These are phyloP conservation scores for Nebria salina DNA, from an alignment of 2,888 invertebrate species.

Conservation along the genomic window DNA sequence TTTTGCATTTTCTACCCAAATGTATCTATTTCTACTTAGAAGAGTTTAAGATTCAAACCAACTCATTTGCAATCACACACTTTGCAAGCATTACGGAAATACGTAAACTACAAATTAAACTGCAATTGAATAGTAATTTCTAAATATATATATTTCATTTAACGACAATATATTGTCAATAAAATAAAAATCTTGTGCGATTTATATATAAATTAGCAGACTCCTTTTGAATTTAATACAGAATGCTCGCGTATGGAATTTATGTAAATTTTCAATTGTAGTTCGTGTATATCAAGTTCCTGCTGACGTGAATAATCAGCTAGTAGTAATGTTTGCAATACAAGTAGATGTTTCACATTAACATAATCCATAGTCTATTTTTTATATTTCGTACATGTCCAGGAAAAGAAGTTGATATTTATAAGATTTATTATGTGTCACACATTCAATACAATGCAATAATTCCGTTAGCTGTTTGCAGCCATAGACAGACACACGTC, in stretches of 20 bases:
- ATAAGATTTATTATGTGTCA: slow-evolving; percentile 35
- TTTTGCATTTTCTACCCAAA: too few relatives aligned
- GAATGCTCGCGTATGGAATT: slow-evolving; percentile 22
- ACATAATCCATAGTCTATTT: slow-evolving; percentile 31
- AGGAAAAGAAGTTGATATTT: slow-evolving; percentile 35
- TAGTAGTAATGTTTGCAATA: slow-evolving; percentile 27
- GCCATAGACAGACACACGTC: too few relatives aligned
- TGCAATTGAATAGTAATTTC: too few relatives aligned
- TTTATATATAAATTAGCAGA: too few relatives aligned
- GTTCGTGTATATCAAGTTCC: background rate
- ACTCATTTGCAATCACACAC: too few relatives aligned
- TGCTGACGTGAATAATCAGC: slow-evolving; percentile 33
- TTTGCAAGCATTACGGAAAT: too few relatives aligned
- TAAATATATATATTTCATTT: too few relatives aligned
- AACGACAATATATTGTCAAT: too few relatives aligned
- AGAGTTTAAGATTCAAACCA: too few relatives aligned
- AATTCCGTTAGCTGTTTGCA: background rate
- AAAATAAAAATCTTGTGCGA: too few relatives aligned
- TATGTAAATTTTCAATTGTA: slow-evolving; percentile 15
- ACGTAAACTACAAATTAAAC: too few relatives aligned
- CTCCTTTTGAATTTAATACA: background rate
- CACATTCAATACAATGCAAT: background rate
- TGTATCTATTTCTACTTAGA: too few relatives aligned
- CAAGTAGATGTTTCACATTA: slow-evolving; percentile 36
- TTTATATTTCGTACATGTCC: slow-evolving; percentile 6